phyloP scores from a whole-genome alignment of 2,888 invertebrate genomes.

The Melanotus villosus region DNA sequence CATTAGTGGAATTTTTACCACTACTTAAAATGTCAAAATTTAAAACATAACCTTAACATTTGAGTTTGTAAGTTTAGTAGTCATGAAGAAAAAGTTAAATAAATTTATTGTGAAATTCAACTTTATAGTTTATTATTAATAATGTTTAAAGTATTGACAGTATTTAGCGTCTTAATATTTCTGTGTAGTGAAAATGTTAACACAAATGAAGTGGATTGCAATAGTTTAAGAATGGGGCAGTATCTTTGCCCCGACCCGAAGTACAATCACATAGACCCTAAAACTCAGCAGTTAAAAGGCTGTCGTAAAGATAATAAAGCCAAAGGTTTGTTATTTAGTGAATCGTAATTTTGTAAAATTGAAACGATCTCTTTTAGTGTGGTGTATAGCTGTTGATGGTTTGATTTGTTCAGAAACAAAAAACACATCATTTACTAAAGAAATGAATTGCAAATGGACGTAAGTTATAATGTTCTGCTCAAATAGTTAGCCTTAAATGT shows the following conservation, averaged over 20 bases:
- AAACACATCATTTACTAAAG: conserved; percentile 84
- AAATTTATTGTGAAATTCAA: not conserved
- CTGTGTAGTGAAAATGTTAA: not conserved
- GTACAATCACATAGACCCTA: conserved; percentile 83
- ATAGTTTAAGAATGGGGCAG: conserved; percentile 82
- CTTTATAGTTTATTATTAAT: not conserved
- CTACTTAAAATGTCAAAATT: too few species aligned
- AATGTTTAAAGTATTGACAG: not conserved
- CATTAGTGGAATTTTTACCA: too few species aligned
- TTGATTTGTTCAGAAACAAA: conserved; percentile 86
- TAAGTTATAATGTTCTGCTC: conserved; percentile 70
- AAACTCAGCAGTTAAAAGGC: conserved; percentile 89
- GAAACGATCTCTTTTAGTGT: conserved; percentile 71
- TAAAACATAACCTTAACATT: too few species aligned
- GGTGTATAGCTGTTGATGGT: conserved; percentile 86
- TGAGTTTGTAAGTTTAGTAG: not conserved
- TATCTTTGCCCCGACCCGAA: conserved; percentile 87
- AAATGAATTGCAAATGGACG: conserved; percentile 96
- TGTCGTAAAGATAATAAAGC: conserved; percentile 87
- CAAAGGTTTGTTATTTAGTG: conserved; percentile 72
- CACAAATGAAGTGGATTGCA: conserved; percentile 74
- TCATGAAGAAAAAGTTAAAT: not conserved
- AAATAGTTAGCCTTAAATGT: not conserved
- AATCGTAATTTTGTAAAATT: not conserved
- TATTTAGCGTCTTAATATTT: not conserved